Percentiles rank a stretch among this genome's conserved stretches.
Evolutionary conservation across 1,140 invertebrate genomes (phyloP).

Genomic region (Notospermus geniculatus): DNA sequence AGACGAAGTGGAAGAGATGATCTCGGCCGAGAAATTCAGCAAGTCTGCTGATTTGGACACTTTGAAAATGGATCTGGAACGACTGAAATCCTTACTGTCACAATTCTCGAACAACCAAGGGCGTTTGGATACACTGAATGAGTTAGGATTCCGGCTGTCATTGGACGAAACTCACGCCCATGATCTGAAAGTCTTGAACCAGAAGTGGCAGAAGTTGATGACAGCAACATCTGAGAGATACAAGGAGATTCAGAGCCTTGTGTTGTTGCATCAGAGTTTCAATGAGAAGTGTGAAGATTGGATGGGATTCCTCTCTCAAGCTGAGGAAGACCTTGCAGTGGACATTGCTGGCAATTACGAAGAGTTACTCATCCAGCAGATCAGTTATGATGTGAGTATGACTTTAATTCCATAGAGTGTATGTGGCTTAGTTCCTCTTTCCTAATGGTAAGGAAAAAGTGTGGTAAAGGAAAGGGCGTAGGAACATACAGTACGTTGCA

Average conservation of each 20-base stretch:
- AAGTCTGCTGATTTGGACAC: conserved; percentile 34
- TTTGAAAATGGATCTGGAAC: conserved; percentile 29
- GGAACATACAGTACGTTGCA: too few relatives aligned
- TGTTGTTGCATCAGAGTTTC: conserved; percentile 48
- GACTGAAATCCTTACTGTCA: conserved; percentile 35
- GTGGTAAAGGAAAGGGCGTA: too few relatives aligned
- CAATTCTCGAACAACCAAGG: conserved; percentile 36
- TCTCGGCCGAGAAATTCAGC: conserved; percentile 32
- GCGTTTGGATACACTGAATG: conserved; percentile 35
- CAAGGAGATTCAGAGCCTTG: conserved; percentile 33
- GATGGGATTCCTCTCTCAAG: conserved; percentile 48
- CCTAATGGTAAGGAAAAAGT: too few relatives aligned
- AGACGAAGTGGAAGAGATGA: conserved; percentile 30
- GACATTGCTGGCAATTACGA: conserved; percentile 42
- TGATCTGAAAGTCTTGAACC: conserved; percentile 41
- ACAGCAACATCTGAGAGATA: conserved; percentile 35
- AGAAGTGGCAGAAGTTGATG: conserved; percentile 39
- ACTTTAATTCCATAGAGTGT: too few relatives aligned
- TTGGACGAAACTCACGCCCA: conserved; percentile 34
- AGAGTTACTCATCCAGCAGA: conserved; percentile 43
- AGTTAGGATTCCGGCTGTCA: conserved; percentile 42
- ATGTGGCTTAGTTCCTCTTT: too few relatives aligned
- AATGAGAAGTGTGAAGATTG: conserved; percentile 48
- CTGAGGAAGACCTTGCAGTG: conserved; percentile 38
- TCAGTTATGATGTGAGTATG: conserved; percentile 40